A percentile compares a stretch with the other conserved stretches of the same genome.
Evolutionary conservation across 2,113 vertebrate species (phyloP).

Genomic region (Struthio camelus): DNA sequence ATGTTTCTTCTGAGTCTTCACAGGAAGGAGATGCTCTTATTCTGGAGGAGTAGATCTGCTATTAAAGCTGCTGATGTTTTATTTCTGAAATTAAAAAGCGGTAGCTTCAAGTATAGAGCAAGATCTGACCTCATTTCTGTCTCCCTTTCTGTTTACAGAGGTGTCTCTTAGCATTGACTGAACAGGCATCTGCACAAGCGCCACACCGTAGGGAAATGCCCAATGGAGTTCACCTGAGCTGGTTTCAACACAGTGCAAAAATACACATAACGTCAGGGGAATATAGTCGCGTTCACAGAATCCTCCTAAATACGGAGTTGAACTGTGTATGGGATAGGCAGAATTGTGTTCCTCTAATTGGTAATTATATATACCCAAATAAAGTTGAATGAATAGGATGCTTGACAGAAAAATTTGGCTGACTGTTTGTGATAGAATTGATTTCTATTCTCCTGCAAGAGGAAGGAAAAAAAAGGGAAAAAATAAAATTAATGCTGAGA

Average conservation of each 20-base stretch:
- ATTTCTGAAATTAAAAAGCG: no score
- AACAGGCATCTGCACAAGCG: background rate
- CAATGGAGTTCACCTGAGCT: fast-evolving
- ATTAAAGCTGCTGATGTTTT: background rate
- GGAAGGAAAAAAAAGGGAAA: background rate
- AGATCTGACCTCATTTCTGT: no score
- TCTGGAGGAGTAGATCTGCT: background rate
- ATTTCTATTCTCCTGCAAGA: background rate
- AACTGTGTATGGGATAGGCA: background rate
- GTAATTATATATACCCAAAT: background rate
- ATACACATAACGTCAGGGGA: no score
- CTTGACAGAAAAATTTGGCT: background rate
- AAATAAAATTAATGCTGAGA: background rate
- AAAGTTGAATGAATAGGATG: background rate
- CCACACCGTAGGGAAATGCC: fast-evolving
- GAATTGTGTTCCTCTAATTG: background rate
- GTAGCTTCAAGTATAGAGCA: no score
- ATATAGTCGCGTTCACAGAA: fast-evolving
- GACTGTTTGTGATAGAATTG: background rate
- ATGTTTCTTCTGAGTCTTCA: background rate
- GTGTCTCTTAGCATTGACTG: fast-evolving
- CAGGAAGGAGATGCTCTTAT: background rate
- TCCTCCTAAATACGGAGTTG: background rate
- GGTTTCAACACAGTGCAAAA: background rate
- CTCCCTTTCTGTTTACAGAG: no score